A percentile compares a stretch with the other conserved stretches of the same genome.
Evolutionary conservation across 2,888 invertebrate genomes (phyloP).

Genomic region (Oligia latruncula): DNA sequence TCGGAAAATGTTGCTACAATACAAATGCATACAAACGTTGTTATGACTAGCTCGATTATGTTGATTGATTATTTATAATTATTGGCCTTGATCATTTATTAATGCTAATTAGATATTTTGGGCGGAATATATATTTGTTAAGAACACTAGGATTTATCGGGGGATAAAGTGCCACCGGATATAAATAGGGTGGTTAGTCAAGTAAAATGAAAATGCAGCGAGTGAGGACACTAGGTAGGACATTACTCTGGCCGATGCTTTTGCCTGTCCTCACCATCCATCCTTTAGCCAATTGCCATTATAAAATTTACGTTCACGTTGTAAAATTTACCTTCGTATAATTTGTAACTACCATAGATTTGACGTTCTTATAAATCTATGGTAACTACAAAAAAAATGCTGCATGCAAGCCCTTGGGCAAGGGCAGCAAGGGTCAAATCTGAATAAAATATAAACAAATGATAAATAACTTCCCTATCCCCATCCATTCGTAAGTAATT

Average conservation of each 20-base stretch:
- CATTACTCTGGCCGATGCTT: neutral
- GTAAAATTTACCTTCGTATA: neutral
- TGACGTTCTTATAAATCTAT: too few relatives aligned
- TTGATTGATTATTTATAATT: neutral
- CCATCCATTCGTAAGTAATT: neutral
- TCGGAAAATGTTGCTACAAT: conserved; percentile 5
- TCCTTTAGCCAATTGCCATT: neutral
- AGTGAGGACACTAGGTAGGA: neutral
- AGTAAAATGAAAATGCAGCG: neutral
- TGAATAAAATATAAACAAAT: neutral
- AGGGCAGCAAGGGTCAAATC: neutral
- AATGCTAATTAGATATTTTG: neutral
- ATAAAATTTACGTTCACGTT: neutral
- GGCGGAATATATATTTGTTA: too few relatives aligned
- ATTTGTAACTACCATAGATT: too few relatives aligned
- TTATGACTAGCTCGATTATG: neutral
- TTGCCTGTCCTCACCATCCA: neutral
- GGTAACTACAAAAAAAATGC: too few relatives aligned
- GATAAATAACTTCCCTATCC: neutral
- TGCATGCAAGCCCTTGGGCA: too few relatives aligned
- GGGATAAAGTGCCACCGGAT: neutral
- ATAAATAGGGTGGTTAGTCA: neutral
- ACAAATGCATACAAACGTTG: neutral
- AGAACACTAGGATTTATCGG: neutral
- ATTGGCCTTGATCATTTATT: neutral